A percentile compares a stretch with the other conserved stretches of the same genome.
phyloP scores from a whole-genome alignment of 2,888 invertebrate species.

The Heliconius cydno region DNA sequence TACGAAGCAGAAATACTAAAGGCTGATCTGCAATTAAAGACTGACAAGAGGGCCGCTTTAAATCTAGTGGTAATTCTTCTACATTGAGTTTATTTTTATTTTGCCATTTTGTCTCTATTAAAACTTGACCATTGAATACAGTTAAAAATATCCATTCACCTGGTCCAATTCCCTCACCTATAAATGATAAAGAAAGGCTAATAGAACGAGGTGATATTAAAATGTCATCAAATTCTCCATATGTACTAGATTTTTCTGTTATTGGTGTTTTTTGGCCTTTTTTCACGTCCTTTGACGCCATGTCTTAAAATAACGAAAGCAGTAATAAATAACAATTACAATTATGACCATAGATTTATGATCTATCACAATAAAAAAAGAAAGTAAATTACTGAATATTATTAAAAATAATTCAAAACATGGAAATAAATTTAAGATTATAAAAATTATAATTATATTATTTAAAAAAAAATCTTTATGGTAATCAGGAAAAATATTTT shows the following conservation, averaged over 20 bases:
- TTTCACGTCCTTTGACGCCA: constrained; percentile 44
- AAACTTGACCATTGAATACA: constrained; percentile 60
- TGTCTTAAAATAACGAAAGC: constrained; percentile 20
- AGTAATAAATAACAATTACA: neutral
- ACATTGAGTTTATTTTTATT: constrained; percentile 51
- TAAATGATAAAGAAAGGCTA: constrained; percentile 54
- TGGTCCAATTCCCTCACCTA: constrained; percentile 56
- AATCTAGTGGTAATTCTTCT: constrained; percentile 58
- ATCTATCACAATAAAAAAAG: neutral
- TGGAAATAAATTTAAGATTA: too few relatives aligned
- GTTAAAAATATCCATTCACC: constrained; percentile 60
- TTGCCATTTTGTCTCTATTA: constrained; percentile 65
- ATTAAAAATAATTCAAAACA: neutral
- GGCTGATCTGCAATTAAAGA: constrained; percentile 61
- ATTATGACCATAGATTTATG: neutral
- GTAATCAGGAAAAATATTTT: too few relatives aligned
- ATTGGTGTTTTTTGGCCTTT: constrained; percentile 48
- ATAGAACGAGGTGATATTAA: constrained; percentile 52
- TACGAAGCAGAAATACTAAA: constrained; percentile 66
- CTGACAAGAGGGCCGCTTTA: constrained; percentile 58
- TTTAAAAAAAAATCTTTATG: too few relatives aligned
- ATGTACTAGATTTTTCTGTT: constrained; percentile 53
- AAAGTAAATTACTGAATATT: neutral
- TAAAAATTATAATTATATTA: too few relatives aligned
- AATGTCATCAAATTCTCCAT: constrained; percentile 54